Conservation (phyloP, 2,888 invertebrate species). For the Omphaloscelis lunosa region DNA sequence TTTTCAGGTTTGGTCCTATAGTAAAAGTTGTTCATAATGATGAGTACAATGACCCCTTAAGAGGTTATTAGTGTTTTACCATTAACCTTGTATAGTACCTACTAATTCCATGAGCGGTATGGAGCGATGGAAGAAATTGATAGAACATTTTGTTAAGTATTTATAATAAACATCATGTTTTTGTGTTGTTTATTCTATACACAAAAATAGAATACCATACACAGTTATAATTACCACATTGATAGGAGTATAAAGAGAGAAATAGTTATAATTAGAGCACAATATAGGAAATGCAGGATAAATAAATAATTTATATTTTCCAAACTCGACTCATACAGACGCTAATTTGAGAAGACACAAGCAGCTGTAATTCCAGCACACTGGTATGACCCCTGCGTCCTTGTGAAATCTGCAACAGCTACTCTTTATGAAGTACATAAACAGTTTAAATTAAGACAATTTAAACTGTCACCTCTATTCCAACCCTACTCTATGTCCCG, state of each 20-base stretch:
- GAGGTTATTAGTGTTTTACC: too few relatives aligned
- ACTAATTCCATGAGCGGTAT: background rate
- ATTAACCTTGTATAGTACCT: too few relatives aligned
- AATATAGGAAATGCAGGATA: background rate
- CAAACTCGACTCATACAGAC: background rate
- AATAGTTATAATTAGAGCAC: too few relatives aligned
- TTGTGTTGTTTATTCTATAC: background rate
- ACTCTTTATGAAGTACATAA: background rate
- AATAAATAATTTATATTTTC: background rate
- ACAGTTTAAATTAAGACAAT: conserved; percentile 3
- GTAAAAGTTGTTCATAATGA: too few relatives aligned
- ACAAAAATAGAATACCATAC: too few relatives aligned
- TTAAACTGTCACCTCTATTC: conserved; percentile 33
- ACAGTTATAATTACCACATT: background rate
- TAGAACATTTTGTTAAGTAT: background rate
- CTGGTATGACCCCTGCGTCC: too few relatives aligned
- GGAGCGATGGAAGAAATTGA: background rate
- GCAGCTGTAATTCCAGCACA: too few relatives aligned
- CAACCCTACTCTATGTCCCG: conserved; percentile 41
- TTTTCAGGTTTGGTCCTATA: too few relatives aligned
- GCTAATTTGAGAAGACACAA: background rate
- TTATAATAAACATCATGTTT: background rate
- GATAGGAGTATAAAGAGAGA: background rate
- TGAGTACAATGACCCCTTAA: too few relatives aligned
- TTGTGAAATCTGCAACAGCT: background rate